Base-by-base conservation (phyloP, 2,888 invertebrate genomes). In the Blastobasis adustella region DNA sequence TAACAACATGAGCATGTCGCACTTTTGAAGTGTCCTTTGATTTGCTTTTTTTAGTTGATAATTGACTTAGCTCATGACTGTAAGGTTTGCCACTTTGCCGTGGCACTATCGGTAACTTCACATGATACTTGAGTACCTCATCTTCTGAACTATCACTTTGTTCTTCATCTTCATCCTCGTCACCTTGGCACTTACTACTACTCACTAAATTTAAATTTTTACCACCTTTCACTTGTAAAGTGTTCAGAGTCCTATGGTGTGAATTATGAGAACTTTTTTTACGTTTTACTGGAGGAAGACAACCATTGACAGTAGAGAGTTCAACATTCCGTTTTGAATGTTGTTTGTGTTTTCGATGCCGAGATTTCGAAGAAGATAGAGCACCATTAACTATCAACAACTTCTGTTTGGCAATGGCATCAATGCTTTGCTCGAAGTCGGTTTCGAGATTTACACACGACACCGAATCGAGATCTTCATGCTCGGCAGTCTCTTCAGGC, bases 1-100 rank as follows among this genome's bases (percentile, higher is more conserved):
- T 77, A 54, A 85, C 71, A 59, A 76, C 69, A 74, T 76, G 79
- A 71, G 79, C 79, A 68, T 77, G 77, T 72, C 70, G 72, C 69
- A 77, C 80, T 68, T 77, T 85, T 47, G 62, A 61, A 49, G 75
- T 75, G 63, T 77, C 73, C 58, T 76, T 85, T 39, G 69, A 67
- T 80, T 84, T 85, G 67, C 77, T 80, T 69, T 85, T 86, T 82
- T 82, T 88, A 62, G 83, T 79, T 63, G 86, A 86, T 86, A 88
- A 85, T 87, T 88, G 88, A 85, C 89, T 88, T 81, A 89, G 87
- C 84, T 87, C 78, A 82, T 89, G 89, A 79, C 88, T 89, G 82
- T 83, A 89, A 45, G 89, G 89, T 76, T 89, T 89, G 58, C 89
- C 89, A 78, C 85, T 85, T 59, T 80, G 82, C 49, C 82, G 73